Evolutionary conservation across 1,140 invertebrate genomes (phyloP), one percentile per base, ranked within the genome.

Genomic region (Amphibalanus amphitrite): DNA sequence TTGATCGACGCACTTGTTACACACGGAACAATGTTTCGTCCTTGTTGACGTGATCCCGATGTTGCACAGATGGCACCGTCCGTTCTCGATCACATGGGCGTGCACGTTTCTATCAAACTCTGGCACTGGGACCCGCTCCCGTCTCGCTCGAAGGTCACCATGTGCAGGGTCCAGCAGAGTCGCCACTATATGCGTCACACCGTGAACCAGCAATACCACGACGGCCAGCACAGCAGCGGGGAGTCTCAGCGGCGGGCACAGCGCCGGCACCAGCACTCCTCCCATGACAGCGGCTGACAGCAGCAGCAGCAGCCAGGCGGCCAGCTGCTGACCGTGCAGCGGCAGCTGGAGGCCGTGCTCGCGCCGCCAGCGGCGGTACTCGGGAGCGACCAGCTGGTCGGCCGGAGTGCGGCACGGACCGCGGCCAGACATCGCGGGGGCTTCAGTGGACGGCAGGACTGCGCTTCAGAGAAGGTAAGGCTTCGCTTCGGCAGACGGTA

Each of bases 1-100:
- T 47, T 87, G 85, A 8, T 86, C 86, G 1, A 98, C 88, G 81
- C 96, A 98, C 83, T 98, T 98, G 82, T 98, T 98, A 81, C 96
- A 98, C 69, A 91, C 86, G 74, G 90, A 90, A 78, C 96, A 98
- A 80, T 98, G 96, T 80, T 98, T 98, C 1, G 94, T 93, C 67
- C 85, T 77, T 59, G 82, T 82, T 28, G 84, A 83, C 20, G 84
- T 85, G 3, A 88, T 89, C 70, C 86, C 84, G 74, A 94, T 89
- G 79, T 94, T 91, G 81, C 95, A 98, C 73, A 97, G 82, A 77
- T 97, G 91, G 79, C 95, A 98, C 65, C 91, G 84, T 59, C 93
- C 92, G 81, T 95, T 91, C 81, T 97, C 94, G 77, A 97, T 97
- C 10, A 96, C 93, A 82, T 97, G 95, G 28, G 85, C 83, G 82